Percentiles rank a stretch among this genome's conserved stretches.
phyloP scores from a whole-genome alignment of 1,140 invertebrate species.

The Megalopta genalis region DNA sequence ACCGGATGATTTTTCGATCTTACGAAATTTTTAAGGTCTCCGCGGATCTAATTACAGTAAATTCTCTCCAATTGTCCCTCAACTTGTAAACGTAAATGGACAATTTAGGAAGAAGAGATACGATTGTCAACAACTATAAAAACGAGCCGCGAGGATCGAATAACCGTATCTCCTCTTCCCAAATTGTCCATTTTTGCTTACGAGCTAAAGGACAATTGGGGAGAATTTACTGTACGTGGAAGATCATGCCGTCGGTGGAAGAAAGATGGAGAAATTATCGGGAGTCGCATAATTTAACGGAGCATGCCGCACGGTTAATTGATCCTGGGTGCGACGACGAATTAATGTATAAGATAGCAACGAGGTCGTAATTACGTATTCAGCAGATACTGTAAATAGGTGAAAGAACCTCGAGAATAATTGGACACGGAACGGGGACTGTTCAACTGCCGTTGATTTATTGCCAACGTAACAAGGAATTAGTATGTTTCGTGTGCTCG shows the following conservation, averaged over 20 bases:
- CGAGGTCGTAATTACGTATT: constrained; percentile 31
- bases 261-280: not conserved
- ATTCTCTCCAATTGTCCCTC: no score
- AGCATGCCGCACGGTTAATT: constrained; percentile 26
- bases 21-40: constrained; percentile 21
- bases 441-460: not conserved
- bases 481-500: no score
- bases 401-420: not conserved
- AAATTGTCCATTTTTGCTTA: no score
- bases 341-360: constrained; percentile 12
- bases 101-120: no score
- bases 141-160: no score
- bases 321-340: constrained; percentile 18
- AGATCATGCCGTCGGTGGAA: constrained; percentile 23
- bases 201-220: no score
- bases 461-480: not conserved
- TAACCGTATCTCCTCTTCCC: no score
- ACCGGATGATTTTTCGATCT: not conserved
- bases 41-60: constrained; percentile 33
- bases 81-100: no score
- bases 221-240: no score
- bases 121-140: no score
- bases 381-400: not conserved
- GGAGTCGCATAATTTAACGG: constrained; percentile 30
- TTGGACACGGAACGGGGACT: not conserved